phyloP scores from a whole-genome alignment of 2,113 vertebrate species.

The Capreolus pygargus region DNA sequence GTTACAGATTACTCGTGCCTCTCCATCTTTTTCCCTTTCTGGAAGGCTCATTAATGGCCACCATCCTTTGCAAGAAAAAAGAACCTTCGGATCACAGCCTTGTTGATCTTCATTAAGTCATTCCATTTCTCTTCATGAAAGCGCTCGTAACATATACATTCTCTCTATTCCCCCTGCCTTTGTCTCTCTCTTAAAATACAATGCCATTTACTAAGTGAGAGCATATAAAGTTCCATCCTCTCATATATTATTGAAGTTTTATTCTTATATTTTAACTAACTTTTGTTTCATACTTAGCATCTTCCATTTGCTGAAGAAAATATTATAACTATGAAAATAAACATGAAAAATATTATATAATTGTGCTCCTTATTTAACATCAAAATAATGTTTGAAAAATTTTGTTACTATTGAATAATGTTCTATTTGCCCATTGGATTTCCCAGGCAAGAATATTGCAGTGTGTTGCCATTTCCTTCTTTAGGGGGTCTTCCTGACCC shows the following conservation, averaged over 20 bases:
- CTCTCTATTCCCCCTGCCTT: neutral
- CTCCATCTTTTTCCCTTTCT: neutral
- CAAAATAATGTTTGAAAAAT: neutral
- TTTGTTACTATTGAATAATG: neutral
- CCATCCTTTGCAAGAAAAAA: neutral
- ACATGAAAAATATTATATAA: neutral
- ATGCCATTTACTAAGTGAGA: neutral
- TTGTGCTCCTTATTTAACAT: neutral
- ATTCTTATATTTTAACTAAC: neutral
- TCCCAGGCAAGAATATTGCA: neutral
- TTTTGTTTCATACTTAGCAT: neutral
- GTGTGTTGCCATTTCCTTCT: neutral
- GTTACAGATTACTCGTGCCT: neutral
- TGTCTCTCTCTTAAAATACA: neutral
- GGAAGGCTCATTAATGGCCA: neutral
- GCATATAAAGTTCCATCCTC: neutral
- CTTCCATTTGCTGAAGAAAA: neutral
- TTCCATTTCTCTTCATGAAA: neutral
- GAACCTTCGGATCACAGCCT: neutral
- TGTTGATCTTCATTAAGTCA: slow-evolving; percentile 14
- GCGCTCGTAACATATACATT: neutral
- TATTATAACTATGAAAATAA: neutral
- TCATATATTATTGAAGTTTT: neutral
- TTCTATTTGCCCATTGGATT: neutral
- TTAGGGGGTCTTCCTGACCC: neutral